Evolutionary conservation across 2,888 invertebrate genomes (phyloP).

Genomic region (Scaptomyza parva): DNA sequence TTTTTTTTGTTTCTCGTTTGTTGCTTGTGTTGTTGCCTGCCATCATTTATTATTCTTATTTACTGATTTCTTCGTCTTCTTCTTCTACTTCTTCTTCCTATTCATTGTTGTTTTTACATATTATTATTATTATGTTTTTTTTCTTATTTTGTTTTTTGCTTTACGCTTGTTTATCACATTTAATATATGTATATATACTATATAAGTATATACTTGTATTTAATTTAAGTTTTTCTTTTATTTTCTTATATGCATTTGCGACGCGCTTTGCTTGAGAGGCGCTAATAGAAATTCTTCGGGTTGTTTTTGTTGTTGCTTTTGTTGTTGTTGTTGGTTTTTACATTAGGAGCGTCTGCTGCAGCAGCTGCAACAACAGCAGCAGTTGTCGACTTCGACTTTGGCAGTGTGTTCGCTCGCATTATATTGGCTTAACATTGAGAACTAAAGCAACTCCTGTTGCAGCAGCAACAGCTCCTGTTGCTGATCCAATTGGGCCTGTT

Average conservation of each 20-base stretch:
- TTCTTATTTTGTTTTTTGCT: slow-evolving; percentile 64
- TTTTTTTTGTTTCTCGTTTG: background rate
- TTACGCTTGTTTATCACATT: slow-evolving; percentile 79
- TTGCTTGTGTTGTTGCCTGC: slow-evolving; percentile 24
- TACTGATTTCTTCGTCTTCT: background rate
- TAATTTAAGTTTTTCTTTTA: slow-evolving; percentile 40
- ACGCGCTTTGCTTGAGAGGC: slow-evolving; percentile 34
- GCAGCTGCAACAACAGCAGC: slow-evolving; percentile 25
- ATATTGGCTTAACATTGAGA: slow-evolving; percentile 19
- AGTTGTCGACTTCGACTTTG: slow-evolving; percentile 6
- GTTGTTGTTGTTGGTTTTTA: slow-evolving; percentile 20
- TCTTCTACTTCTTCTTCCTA: no score
- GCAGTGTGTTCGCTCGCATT: no score
- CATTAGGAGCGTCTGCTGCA: no score
- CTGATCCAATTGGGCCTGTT: slow-evolving; percentile 67
- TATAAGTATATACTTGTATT: slow-evolving; percentile 64
- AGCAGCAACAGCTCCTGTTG: slow-evolving; percentile 68
- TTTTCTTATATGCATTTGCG: slow-evolving; percentile 49
- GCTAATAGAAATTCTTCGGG: slow-evolving; percentile 56
- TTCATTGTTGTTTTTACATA: slow-evolving; percentile 42
- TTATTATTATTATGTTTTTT: slow-evolving; percentile 6
- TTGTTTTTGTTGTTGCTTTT: slow-evolving; percentile 27
- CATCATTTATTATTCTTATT: slow-evolving; percentile 18
- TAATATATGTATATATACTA: slow-evolving; percentile 66
- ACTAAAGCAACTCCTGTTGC: slow-evolving; percentile 65